Conservation (phyloP, 2,797 vertebrate genomes). For the Crenichthys baileyi region DNA sequence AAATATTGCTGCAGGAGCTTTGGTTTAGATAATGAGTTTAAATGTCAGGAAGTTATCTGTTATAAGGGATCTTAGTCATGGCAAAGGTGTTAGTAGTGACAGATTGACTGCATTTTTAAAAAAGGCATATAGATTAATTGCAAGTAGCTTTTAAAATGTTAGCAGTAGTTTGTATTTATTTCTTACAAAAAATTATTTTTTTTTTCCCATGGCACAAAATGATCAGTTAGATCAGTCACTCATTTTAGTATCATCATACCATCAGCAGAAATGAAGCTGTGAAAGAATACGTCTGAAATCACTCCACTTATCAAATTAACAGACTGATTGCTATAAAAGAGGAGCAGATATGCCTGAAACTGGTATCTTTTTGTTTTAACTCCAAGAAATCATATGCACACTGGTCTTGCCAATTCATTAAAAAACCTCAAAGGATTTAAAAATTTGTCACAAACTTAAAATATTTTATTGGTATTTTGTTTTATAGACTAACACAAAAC, state of each 20-base stretch:
- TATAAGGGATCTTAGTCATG: background rate
- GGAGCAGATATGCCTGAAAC: background rate
- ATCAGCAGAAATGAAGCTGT: background rate
- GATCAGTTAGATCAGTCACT: background rate
- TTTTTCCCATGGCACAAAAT: background rate
- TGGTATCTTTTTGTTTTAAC: background rate
- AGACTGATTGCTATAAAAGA: background rate
- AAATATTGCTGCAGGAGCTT: conserved; percentile 5
- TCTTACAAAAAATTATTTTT: background rate
- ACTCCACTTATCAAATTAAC: background rate
- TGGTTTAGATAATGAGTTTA: background rate
- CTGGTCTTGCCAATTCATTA: background rate
- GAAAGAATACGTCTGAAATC: background rate
- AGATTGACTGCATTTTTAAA: background rate
- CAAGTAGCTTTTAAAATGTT: background rate
- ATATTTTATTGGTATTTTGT: background rate
- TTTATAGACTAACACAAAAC: background rate
- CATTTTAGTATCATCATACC: background rate
- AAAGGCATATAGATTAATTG: background rate
- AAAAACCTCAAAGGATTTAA: background rate
- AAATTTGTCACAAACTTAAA: background rate
- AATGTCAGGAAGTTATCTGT: background rate
- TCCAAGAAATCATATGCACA: no score
- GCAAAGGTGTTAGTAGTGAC: background rate
- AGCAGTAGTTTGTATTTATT: background rate